phyloP scores from a whole-genome alignment of 2,888 invertebrate species.

The Oligia latruncula region DNA sequence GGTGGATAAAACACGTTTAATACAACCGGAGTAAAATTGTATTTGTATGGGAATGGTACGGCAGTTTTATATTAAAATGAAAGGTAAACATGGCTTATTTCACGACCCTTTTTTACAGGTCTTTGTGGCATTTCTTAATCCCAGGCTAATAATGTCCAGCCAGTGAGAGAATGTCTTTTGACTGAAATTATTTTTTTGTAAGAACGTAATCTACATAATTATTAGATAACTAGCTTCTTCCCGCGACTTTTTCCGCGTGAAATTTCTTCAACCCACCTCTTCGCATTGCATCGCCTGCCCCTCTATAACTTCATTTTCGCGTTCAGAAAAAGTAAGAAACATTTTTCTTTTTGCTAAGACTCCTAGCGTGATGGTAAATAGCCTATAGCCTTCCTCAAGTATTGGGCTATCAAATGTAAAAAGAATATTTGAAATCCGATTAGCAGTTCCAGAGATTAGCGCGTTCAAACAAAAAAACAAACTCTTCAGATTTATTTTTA shows the following conservation, averaged over 20 bases:
- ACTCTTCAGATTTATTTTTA: too few relatives aligned
- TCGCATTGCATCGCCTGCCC: not conserved
- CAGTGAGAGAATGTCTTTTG: not conserved
- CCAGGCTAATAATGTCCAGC: not conserved
- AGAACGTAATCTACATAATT: not conserved
- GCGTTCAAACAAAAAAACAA: too few relatives aligned
- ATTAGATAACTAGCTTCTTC: not conserved
- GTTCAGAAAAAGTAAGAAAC: too few relatives aligned
- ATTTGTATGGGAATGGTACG: slow-evolving; percentile 37
- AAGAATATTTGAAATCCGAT: too few relatives aligned
- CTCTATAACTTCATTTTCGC: too few relatives aligned
- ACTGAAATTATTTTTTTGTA: not conserved
- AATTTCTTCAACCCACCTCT: not conserved
- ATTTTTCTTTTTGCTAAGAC: not conserved
- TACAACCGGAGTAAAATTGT: slow-evolving; percentile 46
- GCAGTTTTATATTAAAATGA: not conserved
- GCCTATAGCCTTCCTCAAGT: not conserved
- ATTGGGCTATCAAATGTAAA: too few relatives aligned
- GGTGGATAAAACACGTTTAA: slow-evolving; percentile 69
- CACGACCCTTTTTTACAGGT: not conserved
- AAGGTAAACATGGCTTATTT: not conserved
- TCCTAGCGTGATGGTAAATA: not conserved
- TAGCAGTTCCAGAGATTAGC: too few relatives aligned
- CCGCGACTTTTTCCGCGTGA: too few relatives aligned
- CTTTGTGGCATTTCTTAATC: not conserved